Evolutionary conservation across 2,797 vertebrate species (phyloP), one percentile per base, ranked within the genome.

Genomic region (Leptoclinus maculatus): DNA sequence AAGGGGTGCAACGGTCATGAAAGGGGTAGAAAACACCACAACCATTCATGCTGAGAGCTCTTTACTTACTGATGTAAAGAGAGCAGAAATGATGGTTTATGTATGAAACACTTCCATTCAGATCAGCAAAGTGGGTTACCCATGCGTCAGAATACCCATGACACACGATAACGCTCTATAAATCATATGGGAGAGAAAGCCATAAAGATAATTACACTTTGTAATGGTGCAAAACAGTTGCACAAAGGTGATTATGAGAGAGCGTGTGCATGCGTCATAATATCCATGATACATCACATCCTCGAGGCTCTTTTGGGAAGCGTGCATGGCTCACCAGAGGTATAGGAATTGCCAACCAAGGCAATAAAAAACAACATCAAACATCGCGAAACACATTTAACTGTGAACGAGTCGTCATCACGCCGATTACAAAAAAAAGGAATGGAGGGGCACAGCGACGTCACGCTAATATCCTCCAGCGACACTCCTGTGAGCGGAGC

Each of bases 181-280:
- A 39, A 13, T 70, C 65, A 79, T 49, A 6, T n/a, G 41, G 9
- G 36, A 56, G 60, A 79, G n/a, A 21, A 19, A 58, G 12, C 0
- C 51, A 59, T 5, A 2, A 5, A 63, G 45, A 74, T 38, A 56
- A 36, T 73, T 75, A 21, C 5, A 56, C 57, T 36, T 32, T 63
- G 11, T 58, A 66, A 78, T 56, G 27, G 34, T 62, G 56, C 45
- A 56, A 68, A 79, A 51, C 82, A 60, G 29, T 45, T 58, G n/a
- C 56, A 62, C 49, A 62, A 39, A 69, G 56, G 73, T 75, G 74
- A 88, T 80, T 76, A 78, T 41, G 57, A 59, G 70, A 17, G 29
- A 12, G 29, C 2, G 0, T 68, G 36, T 54, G 66, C 41, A 32
- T 47, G 70, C 12, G 6, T 79, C 79, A 65, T 34, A 25, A 5